A percentile compares a stretch with the other conserved stretches of the same genome.
phyloP scores from a whole-genome alignment of 2,888 invertebrate genomes.

The Rhyacophila evoluta region DNA sequence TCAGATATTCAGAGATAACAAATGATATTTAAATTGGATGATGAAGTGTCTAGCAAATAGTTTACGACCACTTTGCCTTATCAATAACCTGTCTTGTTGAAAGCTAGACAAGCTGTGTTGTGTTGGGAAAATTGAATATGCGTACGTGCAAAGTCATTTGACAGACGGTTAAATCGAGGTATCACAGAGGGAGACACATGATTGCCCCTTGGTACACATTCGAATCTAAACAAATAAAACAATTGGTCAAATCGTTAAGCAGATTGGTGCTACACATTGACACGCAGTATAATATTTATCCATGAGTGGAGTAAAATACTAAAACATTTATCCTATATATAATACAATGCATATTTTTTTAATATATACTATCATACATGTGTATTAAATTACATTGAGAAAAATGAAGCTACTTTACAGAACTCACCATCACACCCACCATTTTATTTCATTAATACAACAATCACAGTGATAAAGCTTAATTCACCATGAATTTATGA shows the following conservation, averaged over 20 bases:
- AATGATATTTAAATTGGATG: neutral
- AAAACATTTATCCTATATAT: no score
- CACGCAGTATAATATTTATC: neutral
- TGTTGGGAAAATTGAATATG: neutral
- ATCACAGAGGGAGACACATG: slow-evolving; percentile 28
- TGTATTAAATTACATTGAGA: no score
- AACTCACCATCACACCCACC: no score
- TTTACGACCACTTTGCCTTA: neutral
- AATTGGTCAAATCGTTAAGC: slow-evolving; percentile 37
- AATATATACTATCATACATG: no score
- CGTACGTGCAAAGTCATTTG: neutral
- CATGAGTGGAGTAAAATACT: neutral
- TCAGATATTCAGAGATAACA: neutral
- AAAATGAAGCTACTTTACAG: no score
- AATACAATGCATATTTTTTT: no score
- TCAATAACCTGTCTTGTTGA: neutral
- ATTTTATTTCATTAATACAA: no score
- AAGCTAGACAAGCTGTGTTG: neutral
- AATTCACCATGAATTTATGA: no score
- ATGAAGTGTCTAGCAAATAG: neutral
- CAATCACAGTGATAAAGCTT: no score
- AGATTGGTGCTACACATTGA: slow-evolving; percentile 15
- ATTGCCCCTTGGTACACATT: slow-evolving; percentile 8
- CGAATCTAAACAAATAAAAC: slow-evolving; percentile 37
- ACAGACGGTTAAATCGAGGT: neutral